phyloP scores from a whole-genome alignment of 1,140 invertebrate species.

The Asbolus verrucosus region DNA sequence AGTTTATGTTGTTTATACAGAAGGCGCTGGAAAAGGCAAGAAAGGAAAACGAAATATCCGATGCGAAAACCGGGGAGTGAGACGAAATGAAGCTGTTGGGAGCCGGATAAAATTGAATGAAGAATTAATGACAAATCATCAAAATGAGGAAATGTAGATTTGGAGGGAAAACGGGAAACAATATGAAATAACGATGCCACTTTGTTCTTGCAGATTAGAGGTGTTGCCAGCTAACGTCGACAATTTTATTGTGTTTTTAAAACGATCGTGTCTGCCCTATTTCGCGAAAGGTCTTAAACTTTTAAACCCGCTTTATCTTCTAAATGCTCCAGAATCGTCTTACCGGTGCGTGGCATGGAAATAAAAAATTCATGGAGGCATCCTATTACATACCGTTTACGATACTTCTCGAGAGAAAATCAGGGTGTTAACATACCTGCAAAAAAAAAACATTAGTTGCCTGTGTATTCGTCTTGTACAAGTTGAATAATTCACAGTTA shows the following conservation, averaged over 20 bases:
- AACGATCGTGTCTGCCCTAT: not conserved
- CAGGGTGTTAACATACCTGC: constrained; percentile 13
- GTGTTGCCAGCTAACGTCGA: not conserved
- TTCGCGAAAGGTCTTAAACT: not conserved
- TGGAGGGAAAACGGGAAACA: not conserved
- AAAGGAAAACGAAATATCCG: not conserved
- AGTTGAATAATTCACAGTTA: too few species aligned
- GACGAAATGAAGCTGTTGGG: constrained; percentile 12
- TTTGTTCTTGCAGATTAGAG: not conserved
- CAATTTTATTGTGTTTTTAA: not conserved
- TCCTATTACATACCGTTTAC: constrained; percentile 34
- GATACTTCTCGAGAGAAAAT: constrained; percentile 28
- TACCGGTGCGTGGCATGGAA: constrained; percentile 4
- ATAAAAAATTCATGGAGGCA: constrained; percentile 34
- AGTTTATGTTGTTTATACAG: constrained; percentile 1
- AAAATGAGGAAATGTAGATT: constrained; percentile 20
- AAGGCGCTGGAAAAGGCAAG: not conserved
- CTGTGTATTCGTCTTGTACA: not conserved
- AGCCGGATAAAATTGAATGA: not conserved
- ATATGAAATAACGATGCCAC: not conserved
- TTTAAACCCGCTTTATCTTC: constrained; percentile 20
- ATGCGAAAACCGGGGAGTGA: not conserved
- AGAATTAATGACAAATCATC: constrained; percentile 2
- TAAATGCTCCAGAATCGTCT: not conserved
- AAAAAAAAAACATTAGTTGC: constrained; percentile 14